Evolutionary conservation across 2,113 vertebrate genomes (phyloP).

Genomic region (Mobula hypostoma): DNA sequence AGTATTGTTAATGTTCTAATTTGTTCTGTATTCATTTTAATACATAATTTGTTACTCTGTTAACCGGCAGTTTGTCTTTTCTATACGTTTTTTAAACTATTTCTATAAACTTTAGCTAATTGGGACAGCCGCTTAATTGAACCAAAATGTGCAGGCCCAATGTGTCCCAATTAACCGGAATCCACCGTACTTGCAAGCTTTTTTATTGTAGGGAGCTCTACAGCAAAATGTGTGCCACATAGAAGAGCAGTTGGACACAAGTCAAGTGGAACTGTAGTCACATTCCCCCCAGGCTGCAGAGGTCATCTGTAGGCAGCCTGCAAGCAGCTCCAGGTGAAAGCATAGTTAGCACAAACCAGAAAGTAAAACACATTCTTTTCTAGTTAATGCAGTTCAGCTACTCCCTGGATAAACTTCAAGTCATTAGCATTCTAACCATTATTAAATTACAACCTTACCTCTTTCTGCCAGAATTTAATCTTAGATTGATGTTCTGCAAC

Average conservation of each 20-base stretch:
- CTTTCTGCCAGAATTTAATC: constrained; percentile 87
- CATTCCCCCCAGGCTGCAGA: neutral
- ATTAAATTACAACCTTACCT: constrained; percentile 58
- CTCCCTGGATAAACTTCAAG: neutral
- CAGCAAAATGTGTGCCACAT: neutral
- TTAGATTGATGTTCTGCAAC: constrained; percentile 76
- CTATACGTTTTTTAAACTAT: too few species aligned
- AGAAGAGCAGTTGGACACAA: neutral
- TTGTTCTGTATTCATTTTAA: too few species aligned
- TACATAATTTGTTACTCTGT: too few species aligned
- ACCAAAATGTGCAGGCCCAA: too few species aligned
- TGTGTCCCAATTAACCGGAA: too few species aligned
- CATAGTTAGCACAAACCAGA: neutral
- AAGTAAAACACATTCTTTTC: too few species aligned
- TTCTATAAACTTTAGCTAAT: too few species aligned
- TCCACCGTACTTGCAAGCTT: neutral
- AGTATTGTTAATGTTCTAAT: too few species aligned
- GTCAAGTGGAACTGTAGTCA: neutral
- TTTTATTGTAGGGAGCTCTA: neutral
- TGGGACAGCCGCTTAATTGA: too few species aligned
- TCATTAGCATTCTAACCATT: neutral
- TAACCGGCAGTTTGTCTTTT: too few species aligned
- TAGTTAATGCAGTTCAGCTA: neutral
- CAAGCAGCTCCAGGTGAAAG: neutral
- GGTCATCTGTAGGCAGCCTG: neutral